Evolutionary conservation across 2,888 invertebrate genomes (phyloP).

Genomic region (Nycteola revayana): DNA sequence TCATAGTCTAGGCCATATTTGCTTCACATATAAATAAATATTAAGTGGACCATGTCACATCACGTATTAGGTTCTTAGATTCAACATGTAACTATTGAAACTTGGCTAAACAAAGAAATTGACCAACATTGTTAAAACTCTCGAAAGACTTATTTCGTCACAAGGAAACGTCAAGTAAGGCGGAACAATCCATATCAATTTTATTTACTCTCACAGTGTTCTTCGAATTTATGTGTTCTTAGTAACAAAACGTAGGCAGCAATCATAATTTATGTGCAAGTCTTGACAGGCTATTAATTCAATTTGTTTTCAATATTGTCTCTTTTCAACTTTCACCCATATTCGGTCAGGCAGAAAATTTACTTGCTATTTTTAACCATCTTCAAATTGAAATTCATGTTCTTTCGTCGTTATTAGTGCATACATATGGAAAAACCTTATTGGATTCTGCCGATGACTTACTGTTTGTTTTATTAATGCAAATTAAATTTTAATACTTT

Average conservation of each 20-base stretch:
- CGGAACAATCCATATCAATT: constrained; percentile 14
- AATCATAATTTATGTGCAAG: constrained; percentile 50
- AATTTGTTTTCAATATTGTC: constrained; percentile 53
- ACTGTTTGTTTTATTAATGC: too few species aligned
- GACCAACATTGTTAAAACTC: too few species aligned
- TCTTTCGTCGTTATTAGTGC: constrained; percentile 3
- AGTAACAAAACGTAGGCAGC: constrained; percentile 49
- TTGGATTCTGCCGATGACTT: not conserved
- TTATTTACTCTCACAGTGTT: constrained; percentile 23
- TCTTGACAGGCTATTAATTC: constrained; percentile 50
- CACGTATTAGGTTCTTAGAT: too few species aligned
- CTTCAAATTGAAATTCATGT: constrained; percentile 12
- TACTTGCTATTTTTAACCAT: constrained; percentile 24
- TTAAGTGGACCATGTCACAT: constrained; percentile 44
- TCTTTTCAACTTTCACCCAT: constrained; percentile 55
- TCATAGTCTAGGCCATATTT: constrained; percentile 48
- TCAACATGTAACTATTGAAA: constrained; percentile 18
- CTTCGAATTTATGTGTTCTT: constrained; percentile 28
- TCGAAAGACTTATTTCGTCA: not conserved
- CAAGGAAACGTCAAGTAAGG: constrained; percentile 3
- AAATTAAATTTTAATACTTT: too few species aligned
- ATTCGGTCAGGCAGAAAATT: constrained; percentile 42
- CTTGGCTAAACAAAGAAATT: too few species aligned
- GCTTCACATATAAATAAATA: constrained; percentile 58
- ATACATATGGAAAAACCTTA: constrained; percentile 2